Conservation (phyloP, 2,888 invertebrate genomes). For the Xestia rhomboidea region DNA sequence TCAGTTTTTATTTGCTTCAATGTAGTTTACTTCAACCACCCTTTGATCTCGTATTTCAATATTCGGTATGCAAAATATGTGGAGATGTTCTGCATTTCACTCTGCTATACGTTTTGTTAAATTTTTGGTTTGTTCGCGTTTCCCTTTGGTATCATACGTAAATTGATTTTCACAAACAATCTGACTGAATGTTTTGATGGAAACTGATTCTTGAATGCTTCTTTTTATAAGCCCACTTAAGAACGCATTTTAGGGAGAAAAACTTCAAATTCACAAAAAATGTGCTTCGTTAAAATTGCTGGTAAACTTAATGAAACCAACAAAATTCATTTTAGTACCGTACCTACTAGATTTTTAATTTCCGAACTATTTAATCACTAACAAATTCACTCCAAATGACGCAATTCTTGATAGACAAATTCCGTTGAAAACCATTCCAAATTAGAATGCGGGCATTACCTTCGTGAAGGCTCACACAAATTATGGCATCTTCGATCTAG, state of each 20-base stretch:
- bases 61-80: conserved; percentile 9
- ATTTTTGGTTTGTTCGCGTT: conserved; percentile 26
- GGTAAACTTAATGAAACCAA: background rate
- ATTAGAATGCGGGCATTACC: conserved; percentile 57
- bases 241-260: too few species aligned
- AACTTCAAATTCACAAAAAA: background rate
- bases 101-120: conserved; percentile 4
- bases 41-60: conserved; percentile 30
- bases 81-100: conserved; percentile 14
- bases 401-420: conserved; percentile 22
- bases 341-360: background rate
- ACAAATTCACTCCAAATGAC: conserved; percentile 2
- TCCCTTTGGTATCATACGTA: conserved; percentile 6
- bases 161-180: conserved; percentile 26
- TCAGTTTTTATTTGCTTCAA: background rate
- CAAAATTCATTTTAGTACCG: background rate
- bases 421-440: conserved; percentile 53
- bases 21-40: background rate
- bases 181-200: conserved; percentile 15
- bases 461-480: conserved; percentile 70
- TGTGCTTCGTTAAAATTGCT: background rate
- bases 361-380: background rate
- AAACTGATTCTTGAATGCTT: background rate
- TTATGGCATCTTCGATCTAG: conserved; percentile 70
- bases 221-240: background rate